These are phyloP conservation scores for Hirtodrosophila duncani DNA, from an alignment of 2,888 invertebrate species.

Conservation along the genomic window DNA sequence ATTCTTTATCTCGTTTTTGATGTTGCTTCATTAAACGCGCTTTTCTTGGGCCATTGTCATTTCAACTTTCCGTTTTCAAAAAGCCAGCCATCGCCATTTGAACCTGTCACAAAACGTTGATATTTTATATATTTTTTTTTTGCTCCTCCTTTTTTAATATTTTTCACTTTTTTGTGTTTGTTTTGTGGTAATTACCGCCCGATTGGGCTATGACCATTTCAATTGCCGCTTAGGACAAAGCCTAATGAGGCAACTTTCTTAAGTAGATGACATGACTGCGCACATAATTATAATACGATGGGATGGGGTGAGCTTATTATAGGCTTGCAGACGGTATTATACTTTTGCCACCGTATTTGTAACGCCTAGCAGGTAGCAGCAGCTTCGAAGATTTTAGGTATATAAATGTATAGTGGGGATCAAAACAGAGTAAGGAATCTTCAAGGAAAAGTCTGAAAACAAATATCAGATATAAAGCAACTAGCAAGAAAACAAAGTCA, in stretches of 20 bases:
- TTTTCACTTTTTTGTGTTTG: constrained; percentile 16
- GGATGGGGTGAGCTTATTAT: too few relatives aligned
- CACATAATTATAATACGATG: constrained; percentile 56
- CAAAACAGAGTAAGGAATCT: too few relatives aligned
- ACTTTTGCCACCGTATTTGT: neutral
- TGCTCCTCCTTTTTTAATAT: constrained; percentile 5
- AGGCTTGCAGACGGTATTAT: constrained; percentile 23
- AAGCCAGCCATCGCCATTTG: constrained; percentile 51
- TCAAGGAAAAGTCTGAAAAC: too few relatives aligned
- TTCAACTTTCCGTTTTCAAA: constrained; percentile 64
- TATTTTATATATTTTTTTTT: constrained; percentile 4
- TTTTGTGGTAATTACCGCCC: constrained; percentile 34
- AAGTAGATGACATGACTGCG: constrained; percentile 53
- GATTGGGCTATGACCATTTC: constrained; percentile 29
- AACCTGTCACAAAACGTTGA: constrained; percentile 36
- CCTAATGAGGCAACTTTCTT: constrained; percentile 56
- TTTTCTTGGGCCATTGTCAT: constrained; percentile 52
- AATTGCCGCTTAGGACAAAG: constrained; percentile 5
- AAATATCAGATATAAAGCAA: too few relatives aligned
- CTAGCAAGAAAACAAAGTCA: too few relatives aligned
- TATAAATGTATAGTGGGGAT: too few relatives aligned
- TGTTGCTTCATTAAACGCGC: constrained; percentile 51
- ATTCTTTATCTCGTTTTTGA: constrained; percentile 26
- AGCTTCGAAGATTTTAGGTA: too few relatives aligned
- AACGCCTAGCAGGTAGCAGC: too few relatives aligned